phyloP scores from a whole-genome alignment of 2,797 vertebrate species.

The Myoxocephalus aenaeus region DNA sequence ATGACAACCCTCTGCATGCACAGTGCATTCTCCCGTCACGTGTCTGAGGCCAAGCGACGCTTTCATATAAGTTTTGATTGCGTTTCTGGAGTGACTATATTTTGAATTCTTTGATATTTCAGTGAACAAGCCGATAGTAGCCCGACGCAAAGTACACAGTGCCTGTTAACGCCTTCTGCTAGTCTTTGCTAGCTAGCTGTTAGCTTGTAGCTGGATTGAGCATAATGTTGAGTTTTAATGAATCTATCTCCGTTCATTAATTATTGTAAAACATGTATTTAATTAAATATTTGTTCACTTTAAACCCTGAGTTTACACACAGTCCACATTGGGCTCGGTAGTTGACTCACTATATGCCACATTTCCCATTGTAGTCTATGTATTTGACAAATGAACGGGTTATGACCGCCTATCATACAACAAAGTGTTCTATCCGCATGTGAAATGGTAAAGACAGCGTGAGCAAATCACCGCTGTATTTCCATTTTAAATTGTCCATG shows the following conservation, averaged over 20 bases:
- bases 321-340: background rate
- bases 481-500: background rate
- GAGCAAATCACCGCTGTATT: background rate
- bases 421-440: background rate
- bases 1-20: background rate
- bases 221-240: background rate
- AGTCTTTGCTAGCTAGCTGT: background rate
- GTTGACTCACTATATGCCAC: background rate
- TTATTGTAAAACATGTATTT: background rate
- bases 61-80: too few relatives aligned
- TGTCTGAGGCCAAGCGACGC: background rate
- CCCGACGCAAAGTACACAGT: too few relatives aligned
- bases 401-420: background rate
- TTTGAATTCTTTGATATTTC: background rate
- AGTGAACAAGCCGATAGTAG: background rate
- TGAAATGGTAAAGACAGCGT: background rate
- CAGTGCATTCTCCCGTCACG: background rate
- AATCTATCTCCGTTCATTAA: background rate
- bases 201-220: background rate
- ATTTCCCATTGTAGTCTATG: background rate
- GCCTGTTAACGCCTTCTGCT: background rate
- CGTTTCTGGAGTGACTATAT: too few relatives aligned
- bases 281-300: background rate
- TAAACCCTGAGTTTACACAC: too few relatives aligned
- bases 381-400: background rate